Evolutionary conservation across 2,797 vertebrate species (phyloP).

Genomic region (Alauda arvensis): DNA sequence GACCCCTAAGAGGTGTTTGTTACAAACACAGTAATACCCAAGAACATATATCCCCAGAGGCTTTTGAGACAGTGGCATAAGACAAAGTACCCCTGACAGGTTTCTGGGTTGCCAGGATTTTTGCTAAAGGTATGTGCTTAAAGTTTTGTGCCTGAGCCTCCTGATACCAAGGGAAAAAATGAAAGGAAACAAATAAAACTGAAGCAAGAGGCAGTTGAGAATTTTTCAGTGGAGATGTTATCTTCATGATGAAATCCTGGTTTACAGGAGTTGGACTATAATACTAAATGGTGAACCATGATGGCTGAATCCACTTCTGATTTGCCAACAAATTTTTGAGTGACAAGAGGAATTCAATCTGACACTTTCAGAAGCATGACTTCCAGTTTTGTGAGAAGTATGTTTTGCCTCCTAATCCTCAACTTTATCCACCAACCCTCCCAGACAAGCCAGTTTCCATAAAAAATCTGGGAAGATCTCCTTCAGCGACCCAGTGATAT

Average conservation of each 20-base stretch:
- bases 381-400: neutral
- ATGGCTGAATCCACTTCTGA: neutral
- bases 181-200: neutral
- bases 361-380: neutral
- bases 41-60: neutral
- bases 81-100: neutral
- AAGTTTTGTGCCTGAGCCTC: neutral
- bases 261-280: neutral
- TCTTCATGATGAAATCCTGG: neutral
- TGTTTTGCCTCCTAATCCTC: neutral
- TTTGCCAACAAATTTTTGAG: neutral
- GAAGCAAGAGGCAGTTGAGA: neutral
- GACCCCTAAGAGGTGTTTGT: neutral
- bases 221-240: neutral
- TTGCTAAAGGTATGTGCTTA: neutral
- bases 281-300: neutral
- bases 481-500: neutral
- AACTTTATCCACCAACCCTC: neutral
- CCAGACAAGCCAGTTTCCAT: neutral
- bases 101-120: neutral
- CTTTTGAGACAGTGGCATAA: neutral
- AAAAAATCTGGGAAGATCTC: neutral
- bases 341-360: neutral
- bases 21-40: neutral
- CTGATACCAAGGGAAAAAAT: neutral